Conservation (phyloP, 2,113 vertebrate species). For the Tetrao urogallus region DNA sequence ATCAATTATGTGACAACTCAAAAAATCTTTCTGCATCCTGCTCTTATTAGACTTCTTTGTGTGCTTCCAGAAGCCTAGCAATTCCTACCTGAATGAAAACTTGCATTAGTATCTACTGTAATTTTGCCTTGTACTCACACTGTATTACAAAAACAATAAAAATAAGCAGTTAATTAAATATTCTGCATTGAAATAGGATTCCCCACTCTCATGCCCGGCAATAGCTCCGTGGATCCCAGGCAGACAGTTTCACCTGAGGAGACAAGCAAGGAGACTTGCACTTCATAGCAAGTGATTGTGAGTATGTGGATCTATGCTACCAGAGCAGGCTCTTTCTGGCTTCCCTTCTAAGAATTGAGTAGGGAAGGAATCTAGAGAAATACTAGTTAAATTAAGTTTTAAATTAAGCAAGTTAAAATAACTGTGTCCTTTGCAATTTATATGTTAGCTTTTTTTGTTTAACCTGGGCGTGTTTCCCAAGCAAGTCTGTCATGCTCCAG, state of each 20-base stretch:
- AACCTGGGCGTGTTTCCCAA: neutral
- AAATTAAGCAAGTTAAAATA: neutral
- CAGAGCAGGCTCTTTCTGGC: neutral
- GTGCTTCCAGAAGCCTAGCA: neutral
- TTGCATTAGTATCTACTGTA: neutral
- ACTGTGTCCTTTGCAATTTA: neutral
- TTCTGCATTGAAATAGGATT: neutral
- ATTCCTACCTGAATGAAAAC: neutral
- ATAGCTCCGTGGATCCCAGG: neutral
- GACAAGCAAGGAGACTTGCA: neutral
- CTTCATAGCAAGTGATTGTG: neutral
- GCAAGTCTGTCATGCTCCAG: neutral
- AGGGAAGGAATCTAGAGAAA: neutral
- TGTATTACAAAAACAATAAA: neutral
- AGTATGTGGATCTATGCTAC: neutral
- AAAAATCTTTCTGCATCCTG: neutral
- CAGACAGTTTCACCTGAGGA: neutral
- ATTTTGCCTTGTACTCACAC: neutral
- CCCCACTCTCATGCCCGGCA: accelerated
- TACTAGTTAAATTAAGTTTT: no score
- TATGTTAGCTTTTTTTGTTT: neutral
- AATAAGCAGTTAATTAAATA: neutral
- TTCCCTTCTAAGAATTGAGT: neutral
- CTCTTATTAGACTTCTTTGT: neutral
- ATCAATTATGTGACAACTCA: neutral